phyloP scores from a whole-genome alignment of 2,797 vertebrate species.

The Coracias cyanogaster region DNA sequence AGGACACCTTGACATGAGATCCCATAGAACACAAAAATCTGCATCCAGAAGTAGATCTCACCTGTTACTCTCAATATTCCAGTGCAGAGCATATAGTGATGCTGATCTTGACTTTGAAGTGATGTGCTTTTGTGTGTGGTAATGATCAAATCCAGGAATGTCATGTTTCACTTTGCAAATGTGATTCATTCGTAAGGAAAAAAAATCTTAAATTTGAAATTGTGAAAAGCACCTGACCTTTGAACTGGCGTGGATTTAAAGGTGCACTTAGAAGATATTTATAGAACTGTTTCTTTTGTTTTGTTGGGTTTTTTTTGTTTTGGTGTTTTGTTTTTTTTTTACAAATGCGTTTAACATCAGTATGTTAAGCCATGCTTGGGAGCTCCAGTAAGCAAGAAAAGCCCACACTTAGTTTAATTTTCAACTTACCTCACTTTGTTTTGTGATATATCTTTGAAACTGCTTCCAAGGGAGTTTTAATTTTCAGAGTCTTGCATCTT shows the following conservation, averaged over 20 bases:
- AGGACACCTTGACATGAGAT: background rate
- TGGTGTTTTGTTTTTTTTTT: no score
- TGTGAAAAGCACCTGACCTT: background rate
- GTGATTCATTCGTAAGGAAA: background rate
- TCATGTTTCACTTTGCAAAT: background rate
- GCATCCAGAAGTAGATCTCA: background rate
- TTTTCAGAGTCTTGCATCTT: background rate
- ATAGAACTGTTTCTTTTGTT: no score
- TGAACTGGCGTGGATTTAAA: background rate
- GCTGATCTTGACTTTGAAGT: background rate
- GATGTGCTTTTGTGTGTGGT: background rate
- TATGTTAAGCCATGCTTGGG: background rate
- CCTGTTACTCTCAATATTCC: background rate
- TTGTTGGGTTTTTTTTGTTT: background rate
- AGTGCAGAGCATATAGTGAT: background rate
- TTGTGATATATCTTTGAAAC: background rate
- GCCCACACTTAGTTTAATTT: background rate
- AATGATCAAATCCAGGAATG: background rate
- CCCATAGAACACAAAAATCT: background rate
- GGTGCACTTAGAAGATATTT: background rate
- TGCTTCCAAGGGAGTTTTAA: background rate
- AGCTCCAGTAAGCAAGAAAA: background rate
- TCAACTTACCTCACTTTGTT: background rate
- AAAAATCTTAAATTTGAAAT: background rate
- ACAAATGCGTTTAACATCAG: background rate